Base-by-base conservation (phyloP, 1,140 invertebrate genomes). In the Portunus trituberculatus region DNA sequence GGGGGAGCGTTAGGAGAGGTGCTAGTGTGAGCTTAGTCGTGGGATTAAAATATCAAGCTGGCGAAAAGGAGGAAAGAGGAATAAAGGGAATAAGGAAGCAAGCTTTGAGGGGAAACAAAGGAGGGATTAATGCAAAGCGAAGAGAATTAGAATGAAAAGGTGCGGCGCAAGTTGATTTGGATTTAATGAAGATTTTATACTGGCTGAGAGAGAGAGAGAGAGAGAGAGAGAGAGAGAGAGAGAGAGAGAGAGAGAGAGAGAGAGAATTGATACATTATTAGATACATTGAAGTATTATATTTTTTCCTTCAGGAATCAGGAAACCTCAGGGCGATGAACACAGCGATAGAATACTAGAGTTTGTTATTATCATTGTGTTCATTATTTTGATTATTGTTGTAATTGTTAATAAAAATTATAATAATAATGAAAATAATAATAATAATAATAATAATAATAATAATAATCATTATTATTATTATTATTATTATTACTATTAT, bases 81-180 rank as follows among this genome's bases (percentile, higher is more conserved):
- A n/a, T n/a, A n/a, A 76, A 76, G n/a, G 67, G 67, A n/a, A 76
- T n/a, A n/a, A 76, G n/a, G 67, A 20, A n/a, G 20, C 20, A n/a
- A 76, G n/a, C 20, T n/a, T n/a, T 76, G 20, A n/a, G n/a, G 20
- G 67, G 67, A n/a, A 76, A 76, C 67, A 76, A 76, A 76, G 67
- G 67, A 76, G n/a, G 67, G 67, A 76, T 76, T 76, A 76, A 76
- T 76, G 67, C 1, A 2, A 25, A 76, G 67, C n/a, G 25, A 76
- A 76, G 67, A 76, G 67, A 76, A 76, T 76, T 76, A 76, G 67
- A 76, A 76, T 76, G 67, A 76, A 25, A 76, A 76, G 67, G 67
- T 76, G 67, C n/a, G 16, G 67, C n/a, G 67, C 16, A 76, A 76
- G 67, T 76, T 76, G 67, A 76, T 76, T 76, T 76, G 67, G 67